Evolutionary conservation across 2,113 vertebrate genomes (phyloP), one percentile per base, ranked within the genome.

Genomic region (Hydrochoerus hydrochaeris): DNA sequence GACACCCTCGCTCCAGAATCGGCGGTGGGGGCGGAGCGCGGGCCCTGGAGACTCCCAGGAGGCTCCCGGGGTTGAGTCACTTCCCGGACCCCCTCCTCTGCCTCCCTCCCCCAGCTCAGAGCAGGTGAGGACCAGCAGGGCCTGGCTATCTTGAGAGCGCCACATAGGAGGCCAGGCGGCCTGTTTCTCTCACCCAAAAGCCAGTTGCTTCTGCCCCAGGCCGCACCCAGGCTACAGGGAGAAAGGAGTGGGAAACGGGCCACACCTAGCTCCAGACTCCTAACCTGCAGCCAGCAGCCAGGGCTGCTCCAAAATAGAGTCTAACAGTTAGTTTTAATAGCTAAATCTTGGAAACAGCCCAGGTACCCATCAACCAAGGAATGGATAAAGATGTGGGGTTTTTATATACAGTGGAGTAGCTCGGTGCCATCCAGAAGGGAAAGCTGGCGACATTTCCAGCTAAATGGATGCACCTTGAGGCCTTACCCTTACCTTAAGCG

Each of bases 201-300:
- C 46, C 80, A 49, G 85, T 8, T 30, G n/a, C 57, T 44, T 17
- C 46, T 24, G 19, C 28, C 52, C 24, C 26, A 3, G 32, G 41
- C 81, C 19, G 9, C 54, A 52, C 46, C 93, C 62, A 4, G 20
- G 52, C 46, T 26, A 24, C 4, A 5, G 1, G 38, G 26, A 81
- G 20, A 54, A 24, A 73, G 20, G 60, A 14, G 14, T 3, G 10
- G 57, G 9, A 54, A 3, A 0, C 67, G 1, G 13, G 22, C 26
- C n/a, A 30, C 24, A 0, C 8, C 41, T 28, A 60, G 49, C n/a
- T n/a, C n/a, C 16, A 3, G 41, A 35, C 17, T 17, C 11, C 0
- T 9, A 0, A 54, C 3, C 0, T 1, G 71, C 2, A 0, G 80
- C 35, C 2, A 30, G 24, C 3, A 17, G 6, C 71, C 54, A n/a